A percentile compares a stretch with the other conserved stretches of the same genome.
These are phyloP conservation scores for Idaea dimidiata DNA, from an alignment of 2,888 invertebrate species.

Conservation along the genomic window DNA sequence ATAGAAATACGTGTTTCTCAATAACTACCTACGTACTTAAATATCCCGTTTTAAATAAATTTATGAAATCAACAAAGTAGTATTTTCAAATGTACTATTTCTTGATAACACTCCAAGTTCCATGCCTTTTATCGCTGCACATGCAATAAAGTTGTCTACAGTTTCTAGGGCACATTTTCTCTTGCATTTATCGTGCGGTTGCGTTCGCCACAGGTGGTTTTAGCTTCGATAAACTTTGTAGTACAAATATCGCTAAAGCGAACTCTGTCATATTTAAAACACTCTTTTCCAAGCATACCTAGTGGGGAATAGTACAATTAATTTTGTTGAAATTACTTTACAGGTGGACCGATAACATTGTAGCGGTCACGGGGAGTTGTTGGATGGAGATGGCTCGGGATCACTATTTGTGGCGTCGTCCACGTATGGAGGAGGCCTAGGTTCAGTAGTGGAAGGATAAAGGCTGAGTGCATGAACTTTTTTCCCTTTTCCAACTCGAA, in stretches of 20 bases:
- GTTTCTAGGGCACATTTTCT: slow-evolving; percentile 18
- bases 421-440: too few relatives aligned
- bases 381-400: too few relatives aligned
- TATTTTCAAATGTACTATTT: not conserved
- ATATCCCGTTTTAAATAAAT: too few relatives aligned
- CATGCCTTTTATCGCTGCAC: slow-evolving; percentile 5
- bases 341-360: too few relatives aligned
- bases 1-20: too few relatives aligned
- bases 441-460: too few relatives aligned
- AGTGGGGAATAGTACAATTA: not conserved
- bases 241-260: not conserved
- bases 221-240: not conserved
- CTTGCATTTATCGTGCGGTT: slow-evolving; percentile 7
- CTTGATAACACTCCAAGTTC: slow-evolving; percentile 2
- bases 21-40: too few relatives aligned
- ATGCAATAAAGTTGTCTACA: slow-evolving; percentile 14
- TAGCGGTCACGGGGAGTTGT: too few relatives aligned
- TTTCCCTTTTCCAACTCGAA: not conserved
- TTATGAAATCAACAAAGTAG: not conserved
- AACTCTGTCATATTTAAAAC: not conserved
- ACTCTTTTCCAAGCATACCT: not conserved
- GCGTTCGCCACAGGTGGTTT: not conserved
- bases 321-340: not conserved
- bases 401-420: too few relatives aligned
- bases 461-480: too few relatives aligned